phyloP scores from a whole-genome alignment of 2,888 invertebrate genomes.

The Seladonia tumulorum region DNA sequence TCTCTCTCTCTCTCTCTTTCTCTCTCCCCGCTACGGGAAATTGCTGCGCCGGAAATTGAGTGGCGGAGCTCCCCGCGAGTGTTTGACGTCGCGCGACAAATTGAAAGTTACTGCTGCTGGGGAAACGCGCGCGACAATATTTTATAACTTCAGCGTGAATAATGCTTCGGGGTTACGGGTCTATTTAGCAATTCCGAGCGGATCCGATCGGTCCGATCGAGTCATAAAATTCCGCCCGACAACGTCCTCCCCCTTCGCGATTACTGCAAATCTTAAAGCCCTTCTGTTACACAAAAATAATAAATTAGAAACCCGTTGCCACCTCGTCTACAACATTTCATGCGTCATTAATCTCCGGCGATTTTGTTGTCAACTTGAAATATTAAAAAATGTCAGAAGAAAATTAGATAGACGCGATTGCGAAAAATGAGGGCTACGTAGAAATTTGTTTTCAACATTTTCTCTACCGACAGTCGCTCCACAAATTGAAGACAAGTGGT shows the following conservation, averaged over 20 bases:
- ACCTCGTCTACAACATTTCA: background rate
- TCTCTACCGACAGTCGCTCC: background rate
- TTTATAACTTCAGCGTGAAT: constrained; percentile 25
- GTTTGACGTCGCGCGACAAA: constrained; percentile 54
- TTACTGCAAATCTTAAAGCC: background rate
- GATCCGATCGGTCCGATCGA: constrained; percentile 8
- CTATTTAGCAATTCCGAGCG: constrained; percentile 17
- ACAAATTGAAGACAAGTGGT: background rate
- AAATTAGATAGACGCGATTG: background rate
- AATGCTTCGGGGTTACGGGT: background rate
- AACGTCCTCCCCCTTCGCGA: background rate
- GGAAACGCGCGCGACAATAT: constrained; percentile 25
- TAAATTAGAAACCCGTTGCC: background rate
- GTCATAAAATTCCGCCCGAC: background rate
- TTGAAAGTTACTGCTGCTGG: constrained; percentile 44
- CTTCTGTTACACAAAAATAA: background rate
- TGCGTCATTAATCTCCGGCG: background rate
- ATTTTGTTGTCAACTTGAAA: background rate
- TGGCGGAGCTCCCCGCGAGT: constrained; percentile 50
- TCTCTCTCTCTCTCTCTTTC: background rate
- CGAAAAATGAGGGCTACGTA: background rate
- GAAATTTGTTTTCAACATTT: background rate
- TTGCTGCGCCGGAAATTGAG: constrained; percentile 60
- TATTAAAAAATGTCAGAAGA: background rate
- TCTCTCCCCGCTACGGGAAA: constrained; percentile 44